Percentiles rank a stretch among this genome's conserved stretches.
Evolutionary conservation across 1,140 invertebrate species (phyloP).

Genomic region (Parapsyche elsis): DNA sequence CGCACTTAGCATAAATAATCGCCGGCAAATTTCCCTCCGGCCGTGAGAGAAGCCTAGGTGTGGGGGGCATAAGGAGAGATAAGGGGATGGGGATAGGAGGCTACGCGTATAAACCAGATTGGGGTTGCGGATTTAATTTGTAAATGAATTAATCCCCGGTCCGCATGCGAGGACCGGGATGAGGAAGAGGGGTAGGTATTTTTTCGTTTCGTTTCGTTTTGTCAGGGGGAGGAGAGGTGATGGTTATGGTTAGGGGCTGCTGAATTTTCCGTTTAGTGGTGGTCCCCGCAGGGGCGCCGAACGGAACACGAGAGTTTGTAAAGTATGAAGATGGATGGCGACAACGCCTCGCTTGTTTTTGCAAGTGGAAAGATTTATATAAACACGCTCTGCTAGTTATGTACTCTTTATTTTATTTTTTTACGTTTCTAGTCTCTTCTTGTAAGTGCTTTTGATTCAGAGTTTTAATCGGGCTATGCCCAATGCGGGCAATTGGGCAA

Average conservation of each 20-base stretch:
- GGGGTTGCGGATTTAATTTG: conserved; percentile 54
- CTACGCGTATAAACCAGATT: conserved; percentile 38
- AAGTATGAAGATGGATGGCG: conserved; percentile 40
- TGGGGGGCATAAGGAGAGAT: background rate
- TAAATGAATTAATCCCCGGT: conserved; percentile 54
- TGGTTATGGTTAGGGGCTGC: conserved; percentile 6
- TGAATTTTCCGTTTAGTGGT: conserved; percentile 30
- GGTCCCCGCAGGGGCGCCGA: conserved; percentile 8
- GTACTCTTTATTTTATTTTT: background rate
- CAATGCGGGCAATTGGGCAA: background rate
- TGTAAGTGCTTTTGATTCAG: background rate
- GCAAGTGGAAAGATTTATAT: conserved; percentile 34
- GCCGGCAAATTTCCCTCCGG: conserved; percentile 28
- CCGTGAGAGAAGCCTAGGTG: background rate
- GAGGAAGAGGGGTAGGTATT: background rate
- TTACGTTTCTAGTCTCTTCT: background rate
- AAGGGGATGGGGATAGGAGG: background rate
- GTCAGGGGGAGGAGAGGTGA: background rate
- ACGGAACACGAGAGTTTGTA: conserved; percentile 29
- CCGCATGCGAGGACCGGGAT: conserved; percentile 3
- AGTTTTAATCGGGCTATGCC: background rate
- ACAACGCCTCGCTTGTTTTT: conserved; percentile 38
- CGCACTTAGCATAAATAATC: conserved; percentile 41
- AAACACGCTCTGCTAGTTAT: conserved; percentile 2
- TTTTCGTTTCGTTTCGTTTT: conserved; percentile 27